phyloP scores from a whole-genome alignment of 2,797 vertebrate species.

The Epinephelus malabaricus region DNA sequence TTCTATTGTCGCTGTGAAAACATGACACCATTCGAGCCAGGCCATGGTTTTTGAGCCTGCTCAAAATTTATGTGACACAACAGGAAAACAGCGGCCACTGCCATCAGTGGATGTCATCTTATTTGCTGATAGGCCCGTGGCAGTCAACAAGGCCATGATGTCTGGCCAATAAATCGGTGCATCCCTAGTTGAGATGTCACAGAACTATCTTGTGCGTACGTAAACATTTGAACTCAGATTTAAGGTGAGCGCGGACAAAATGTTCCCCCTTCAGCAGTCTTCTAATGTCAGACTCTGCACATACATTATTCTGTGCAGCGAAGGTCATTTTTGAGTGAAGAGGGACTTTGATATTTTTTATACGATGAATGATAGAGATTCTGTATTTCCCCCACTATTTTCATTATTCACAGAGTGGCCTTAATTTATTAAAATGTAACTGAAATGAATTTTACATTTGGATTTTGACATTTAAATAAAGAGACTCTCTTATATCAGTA shows the following conservation, averaged over 20 bases:
- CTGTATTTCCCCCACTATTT: background rate
- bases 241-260: background rate
- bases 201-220: background rate
- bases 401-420: background rate
- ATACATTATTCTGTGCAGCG: background rate
- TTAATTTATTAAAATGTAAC: background rate
- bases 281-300: background rate
- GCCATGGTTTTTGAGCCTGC: too few relatives aligned
- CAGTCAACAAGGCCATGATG: too few relatives aligned
- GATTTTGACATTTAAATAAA: background rate
- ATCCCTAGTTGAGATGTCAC: background rate
- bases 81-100: too few relatives aligned
- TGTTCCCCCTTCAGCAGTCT: too few relatives aligned
- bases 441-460: background rate
- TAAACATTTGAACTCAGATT: background rate
- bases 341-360: background rate
- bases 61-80: too few relatives aligned
- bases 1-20: too few relatives aligned
- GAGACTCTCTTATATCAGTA: background rate
- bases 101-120: too few relatives aligned
- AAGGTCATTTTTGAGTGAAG: conserved; percentile 10
- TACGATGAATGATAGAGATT: background rate
- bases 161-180: too few relatives aligned
- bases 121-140: too few relatives aligned
- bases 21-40: too few relatives aligned